Evolutionary conservation across 2,888 invertebrate genomes (phyloP).

Genomic region (Aporophyla nigra): DNA sequence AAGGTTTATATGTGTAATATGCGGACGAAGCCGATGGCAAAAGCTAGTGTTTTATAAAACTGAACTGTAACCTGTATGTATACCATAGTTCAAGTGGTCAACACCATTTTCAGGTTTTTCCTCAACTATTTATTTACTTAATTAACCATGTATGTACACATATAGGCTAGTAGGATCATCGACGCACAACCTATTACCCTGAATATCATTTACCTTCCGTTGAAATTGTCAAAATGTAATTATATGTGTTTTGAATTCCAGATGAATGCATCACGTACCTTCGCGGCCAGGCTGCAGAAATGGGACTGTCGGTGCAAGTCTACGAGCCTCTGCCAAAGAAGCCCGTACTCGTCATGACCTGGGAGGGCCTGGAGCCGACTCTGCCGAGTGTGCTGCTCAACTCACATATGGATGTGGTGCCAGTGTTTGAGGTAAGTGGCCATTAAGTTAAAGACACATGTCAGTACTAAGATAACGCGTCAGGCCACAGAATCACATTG

Average conservation of each 20-base stretch:
- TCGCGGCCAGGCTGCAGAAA: constrained; percentile 92
- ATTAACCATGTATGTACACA: too few relatives aligned
- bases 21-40: too few relatives aligned
- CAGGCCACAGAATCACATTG: background rate
- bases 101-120: too few relatives aligned
- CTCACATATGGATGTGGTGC: constrained; percentile 99
- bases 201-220: too few relatives aligned
- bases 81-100: too few relatives aligned
- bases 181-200: too few relatives aligned
- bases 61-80: too few relatives aligned
- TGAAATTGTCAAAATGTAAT: too few relatives aligned
- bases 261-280: constrained; percentile 94
- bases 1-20: too few relatives aligned
- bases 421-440: constrained; percentile 94
- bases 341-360: constrained; percentile 96
- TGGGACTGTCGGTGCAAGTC: constrained; percentile 93
- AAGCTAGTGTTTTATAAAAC: too few relatives aligned
- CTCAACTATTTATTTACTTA: too few relatives aligned
- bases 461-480: background rate
- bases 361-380: constrained; percentile 94
- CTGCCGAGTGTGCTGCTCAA: constrained; percentile 95
- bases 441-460: background rate
- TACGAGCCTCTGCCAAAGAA: constrained; percentile 92
- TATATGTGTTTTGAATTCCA: constrained; percentile 77
- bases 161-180: too few relatives aligned